Evolutionary conservation across 2,797 vertebrate species (phyloP).

Genomic region (Taenioides sp.): DNA sequence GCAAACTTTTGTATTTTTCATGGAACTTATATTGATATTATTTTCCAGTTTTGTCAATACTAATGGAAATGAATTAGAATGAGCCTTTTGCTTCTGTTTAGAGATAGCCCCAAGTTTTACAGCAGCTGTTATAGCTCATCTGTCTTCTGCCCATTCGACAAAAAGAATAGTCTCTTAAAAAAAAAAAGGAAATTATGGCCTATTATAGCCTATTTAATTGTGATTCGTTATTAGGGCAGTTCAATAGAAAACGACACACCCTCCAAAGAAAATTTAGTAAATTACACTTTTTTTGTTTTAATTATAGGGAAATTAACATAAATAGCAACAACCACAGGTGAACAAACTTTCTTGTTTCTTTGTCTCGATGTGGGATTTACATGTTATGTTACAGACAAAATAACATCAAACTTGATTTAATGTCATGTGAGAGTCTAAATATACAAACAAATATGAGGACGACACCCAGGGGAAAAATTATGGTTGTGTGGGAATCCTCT

Average conservation of each 20-base stretch:
- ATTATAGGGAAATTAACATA: conserved; percentile 55
- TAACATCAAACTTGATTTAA: conserved; percentile 1
- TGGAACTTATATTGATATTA: no score
- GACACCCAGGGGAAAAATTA: background rate
- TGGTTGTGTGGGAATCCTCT: background rate
- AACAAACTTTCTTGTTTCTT: conserved; percentile 37
- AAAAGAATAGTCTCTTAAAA: no score
- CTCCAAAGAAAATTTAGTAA: conserved; percentile 28
- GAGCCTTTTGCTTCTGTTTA: no score
- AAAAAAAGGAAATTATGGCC: no score
- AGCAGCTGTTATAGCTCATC: no score
- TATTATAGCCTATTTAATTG: no score
- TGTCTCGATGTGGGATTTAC: conserved; percentile 25
- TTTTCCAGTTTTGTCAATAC: no score
- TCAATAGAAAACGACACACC: conserved; percentile 50
- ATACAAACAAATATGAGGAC: background rate
- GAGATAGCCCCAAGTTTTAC: no score
- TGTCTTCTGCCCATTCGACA: no score
- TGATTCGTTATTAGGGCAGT: conserved; percentile 40
- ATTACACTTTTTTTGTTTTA: conserved; percentile 16
- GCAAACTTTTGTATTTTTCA: no score
- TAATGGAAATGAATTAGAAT: no score
- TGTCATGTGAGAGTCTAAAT: background rate
- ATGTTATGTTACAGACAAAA: background rate
- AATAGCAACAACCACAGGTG: conserved; percentile 21